Evolutionary conservation across 2,888 invertebrate species (phyloP), one percentile per base, ranked within the genome.

Genomic region (Melinaea menophilus): DNA sequence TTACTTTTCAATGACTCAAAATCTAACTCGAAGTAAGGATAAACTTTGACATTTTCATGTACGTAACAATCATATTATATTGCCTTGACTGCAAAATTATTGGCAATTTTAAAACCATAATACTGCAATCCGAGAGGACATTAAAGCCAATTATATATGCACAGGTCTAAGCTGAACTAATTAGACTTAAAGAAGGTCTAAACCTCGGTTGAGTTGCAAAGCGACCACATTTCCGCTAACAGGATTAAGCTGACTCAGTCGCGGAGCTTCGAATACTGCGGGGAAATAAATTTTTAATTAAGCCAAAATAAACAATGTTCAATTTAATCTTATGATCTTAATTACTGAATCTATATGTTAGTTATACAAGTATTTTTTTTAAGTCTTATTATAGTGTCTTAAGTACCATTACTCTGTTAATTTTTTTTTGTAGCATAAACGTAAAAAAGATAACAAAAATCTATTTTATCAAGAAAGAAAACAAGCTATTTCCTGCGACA

Each of bases 141-240:
- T 64, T 61, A 61, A 45, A 55, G 22, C 51, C 56, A 45, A 55
- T 60, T 58, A 55, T 51, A 58, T 55, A 58, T 55, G 60, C 41
- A 64, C 60, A 58, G 46, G 47, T 56, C 47, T 45, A 60, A 60
- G 57, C 57, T 41, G 55, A 61, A 56, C 64, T 63, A 67, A 69
- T 69, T 69, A 67, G 58, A 63, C 58, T 62, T 65, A 63, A 65
- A 62, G 67, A 69, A 65, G 63, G 63, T 63, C 59, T 58, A 60
- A 65, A 55, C 56, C 51, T 45, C 61, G 35, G 47, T 61, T 55
- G 34, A 48, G 56, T 51, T 65, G 65, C 61, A 59, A 65, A 59
- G 51, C 61, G 58, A 65, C 64, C 63, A 59, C 63, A 60, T 54
- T 31, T 13, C 61, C 58, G 46, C 64, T 59, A 61, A 65, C 61